Conservation (phyloP, 2,888 invertebrate genomes). For the Perizoma flavofasciatum region DNA sequence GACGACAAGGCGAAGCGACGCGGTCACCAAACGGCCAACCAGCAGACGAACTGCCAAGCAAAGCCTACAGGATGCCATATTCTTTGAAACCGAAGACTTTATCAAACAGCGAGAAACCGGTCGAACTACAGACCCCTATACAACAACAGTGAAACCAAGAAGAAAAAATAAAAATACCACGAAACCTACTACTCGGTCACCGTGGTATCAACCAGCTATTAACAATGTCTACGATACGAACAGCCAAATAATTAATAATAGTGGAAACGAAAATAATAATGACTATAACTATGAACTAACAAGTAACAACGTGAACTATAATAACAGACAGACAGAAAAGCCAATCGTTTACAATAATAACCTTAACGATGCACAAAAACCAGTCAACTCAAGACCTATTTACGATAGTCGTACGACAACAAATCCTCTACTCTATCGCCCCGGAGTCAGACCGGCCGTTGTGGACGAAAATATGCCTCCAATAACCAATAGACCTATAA, state of each 20-base stretch:
- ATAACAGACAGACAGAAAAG: constrained; percentile 14
- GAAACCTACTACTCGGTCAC: constrained; percentile 11
- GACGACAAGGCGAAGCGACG: constrained; percentile 36
- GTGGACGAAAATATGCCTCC: constrained; percentile 59
- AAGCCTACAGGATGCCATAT: constrained; percentile 31
- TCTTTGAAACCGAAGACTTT: constrained; percentile 38
- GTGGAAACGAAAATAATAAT: constrained; percentile 13
- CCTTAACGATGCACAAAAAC: constrained; percentile 8
- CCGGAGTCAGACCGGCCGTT: constrained; percentile 61
- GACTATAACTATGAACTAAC: neutral
- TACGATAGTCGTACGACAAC: constrained; percentile 37
- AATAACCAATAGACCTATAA: constrained; percentile 64
- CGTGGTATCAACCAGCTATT: constrained; percentile 9
- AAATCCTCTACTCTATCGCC: constrained; percentile 48
- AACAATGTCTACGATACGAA: constrained; percentile 9
- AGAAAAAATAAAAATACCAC: constrained; percentile 39
- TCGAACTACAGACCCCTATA: constrained; percentile 16
- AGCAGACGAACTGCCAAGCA: constrained; percentile 33
- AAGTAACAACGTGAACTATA: constrained; percentile 1
- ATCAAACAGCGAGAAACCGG: constrained; percentile 22
- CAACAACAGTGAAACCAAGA: constrained; percentile 46
- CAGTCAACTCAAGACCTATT: constrained; percentile 21
- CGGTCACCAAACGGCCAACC: constrained; percentile 27
- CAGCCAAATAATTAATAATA: constrained; percentile 13
- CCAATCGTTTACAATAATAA: constrained; percentile 9